Evolutionary conservation across 2,797 vertebrate species (phyloP), one percentile per base, ranked within the genome.

Genomic region (Allobates femoralis): DNA sequence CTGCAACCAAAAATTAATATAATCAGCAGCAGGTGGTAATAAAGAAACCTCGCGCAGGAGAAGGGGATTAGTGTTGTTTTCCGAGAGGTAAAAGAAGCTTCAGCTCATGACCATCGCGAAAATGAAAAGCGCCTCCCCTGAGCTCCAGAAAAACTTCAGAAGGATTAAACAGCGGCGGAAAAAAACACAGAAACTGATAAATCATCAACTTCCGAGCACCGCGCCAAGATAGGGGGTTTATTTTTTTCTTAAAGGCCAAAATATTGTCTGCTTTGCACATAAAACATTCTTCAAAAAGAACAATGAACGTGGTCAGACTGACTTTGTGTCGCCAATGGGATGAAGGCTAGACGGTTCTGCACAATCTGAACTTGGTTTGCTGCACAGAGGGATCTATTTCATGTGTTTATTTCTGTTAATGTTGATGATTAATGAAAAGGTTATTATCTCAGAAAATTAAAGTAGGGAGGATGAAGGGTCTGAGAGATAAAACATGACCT

Each of bases 251-350:
- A 80, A 80, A 80, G 79, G 79, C 60, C 60, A 80, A 80, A 80
- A 64, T 80, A 64, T 80, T 80, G 34, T 62, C 79, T 66, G 41
- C 79, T 80, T 64, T 80, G 37, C 60, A 64, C 79, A 80, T 80
- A 46, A 80, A 66, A 30, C 23, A 66, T 32, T 46, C 79, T 80
- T 80, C 41, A 80, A 66, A 66, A 66, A 80, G 79, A 80, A 79
- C 60, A 79, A 80, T 64, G 60, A 66, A 66, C 60, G n/a, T 37
- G 60, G 60, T 66, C 58, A 80, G 58, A 46, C 58, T 80, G 32
- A 30, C 60, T 51, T 66, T 79, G 66, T 66, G 16, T 46, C 50
- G 34, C 6, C 60, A 23, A 28, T 26, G 79, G 66, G 79, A 66
- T 19, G 8, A 80, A 80, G 37, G 23, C 55, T 60, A 60, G 34